phyloP scores from a whole-genome alignment of 2,797 vertebrate species.

The Antrozous pallidus region DNA sequence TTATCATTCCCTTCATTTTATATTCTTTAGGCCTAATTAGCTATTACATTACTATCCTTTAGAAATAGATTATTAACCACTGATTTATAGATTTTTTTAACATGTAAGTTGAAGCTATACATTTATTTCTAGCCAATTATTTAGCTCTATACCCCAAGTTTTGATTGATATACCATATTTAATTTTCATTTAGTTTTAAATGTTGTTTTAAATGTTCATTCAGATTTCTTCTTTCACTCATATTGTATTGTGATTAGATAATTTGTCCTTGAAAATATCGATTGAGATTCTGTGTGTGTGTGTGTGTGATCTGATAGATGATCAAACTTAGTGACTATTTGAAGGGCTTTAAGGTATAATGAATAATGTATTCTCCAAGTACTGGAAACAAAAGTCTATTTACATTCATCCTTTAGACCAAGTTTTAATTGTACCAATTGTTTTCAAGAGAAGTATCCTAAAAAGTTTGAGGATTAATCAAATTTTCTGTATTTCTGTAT shows the following conservation, averaged over 20 bases:
- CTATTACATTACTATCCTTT: not conserved
- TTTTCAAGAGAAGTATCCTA: not conserved
- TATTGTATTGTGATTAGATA: not conserved
- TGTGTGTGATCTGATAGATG: not conserved
- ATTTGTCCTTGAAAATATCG: not conserved
- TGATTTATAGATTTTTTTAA: not conserved
- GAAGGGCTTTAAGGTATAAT: not conserved
- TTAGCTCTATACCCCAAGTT: not conserved
- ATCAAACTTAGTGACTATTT: not conserved
- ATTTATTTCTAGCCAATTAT: not conserved
- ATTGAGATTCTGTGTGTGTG: not conserved
- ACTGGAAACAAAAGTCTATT: not conserved
- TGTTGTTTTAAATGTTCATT: not conserved
- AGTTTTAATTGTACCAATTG: not conserved
- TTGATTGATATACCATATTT: not conserved
- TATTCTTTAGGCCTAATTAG: not conserved
- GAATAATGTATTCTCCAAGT: not conserved
- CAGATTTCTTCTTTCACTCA: not conserved
- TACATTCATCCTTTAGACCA: not conserved
- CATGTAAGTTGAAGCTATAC: not conserved
- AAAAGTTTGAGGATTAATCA: not conserved
- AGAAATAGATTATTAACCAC: not conserved
- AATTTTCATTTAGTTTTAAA: conserved; percentile 7
- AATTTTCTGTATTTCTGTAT: not conserved
- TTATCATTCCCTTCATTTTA: not conserved